These are phyloP conservation scores for Thalassophryne amazonica DNA, from an alignment of 2,797 vertebrate species.

Conservation along the genomic window DNA sequence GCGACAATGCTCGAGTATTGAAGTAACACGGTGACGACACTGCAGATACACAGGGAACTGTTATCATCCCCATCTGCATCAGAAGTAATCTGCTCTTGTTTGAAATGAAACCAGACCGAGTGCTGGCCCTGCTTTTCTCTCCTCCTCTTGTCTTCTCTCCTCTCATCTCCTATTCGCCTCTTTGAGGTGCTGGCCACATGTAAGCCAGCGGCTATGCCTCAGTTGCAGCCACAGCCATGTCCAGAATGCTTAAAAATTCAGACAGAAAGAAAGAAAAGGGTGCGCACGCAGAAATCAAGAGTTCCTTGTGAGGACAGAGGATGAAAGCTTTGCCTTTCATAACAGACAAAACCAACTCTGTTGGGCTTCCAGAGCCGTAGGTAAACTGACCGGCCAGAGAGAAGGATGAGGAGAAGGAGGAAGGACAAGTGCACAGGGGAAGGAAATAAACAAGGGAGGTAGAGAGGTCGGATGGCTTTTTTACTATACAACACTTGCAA, in stretches of 20 bases:
- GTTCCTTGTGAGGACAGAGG: constrained; percentile 21
- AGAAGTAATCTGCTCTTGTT: neutral
- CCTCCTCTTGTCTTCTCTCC: neutral
- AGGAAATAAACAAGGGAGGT: constrained; percentile 15
- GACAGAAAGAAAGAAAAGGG: constrained; percentile 23
- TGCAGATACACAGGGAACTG: constrained; percentile 25
- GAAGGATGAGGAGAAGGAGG: constrained; percentile 1
- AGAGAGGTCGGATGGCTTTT: constrained; percentile 10
- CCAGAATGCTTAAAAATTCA: constrained; percentile 18
- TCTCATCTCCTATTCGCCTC: neutral
- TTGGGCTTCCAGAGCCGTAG: constrained; percentile 21
- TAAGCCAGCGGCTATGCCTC: constrained; percentile 25
- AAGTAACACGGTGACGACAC: constrained; percentile 12
- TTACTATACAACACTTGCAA: constrained; percentile 10
- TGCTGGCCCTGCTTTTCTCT: neutral
- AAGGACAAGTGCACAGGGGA: constrained; percentile 6
- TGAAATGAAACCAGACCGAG: constrained; percentile 5
- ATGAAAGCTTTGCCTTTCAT: constrained; percentile 41
- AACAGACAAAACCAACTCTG: constrained; percentile 37
- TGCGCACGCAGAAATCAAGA: constrained; percentile 6
- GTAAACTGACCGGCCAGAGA: constrained; percentile 36
- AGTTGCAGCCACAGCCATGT: constrained; percentile 9
- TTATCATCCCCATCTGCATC: constrained; percentile 27
- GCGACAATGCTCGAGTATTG: constrained; percentile 21
- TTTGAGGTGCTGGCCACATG: constrained; percentile 24